These are phyloP conservation scores for Leptodirus hochenwartii DNA, from an alignment of 2,888 invertebrate species.

Conservation along the genomic window DNA sequence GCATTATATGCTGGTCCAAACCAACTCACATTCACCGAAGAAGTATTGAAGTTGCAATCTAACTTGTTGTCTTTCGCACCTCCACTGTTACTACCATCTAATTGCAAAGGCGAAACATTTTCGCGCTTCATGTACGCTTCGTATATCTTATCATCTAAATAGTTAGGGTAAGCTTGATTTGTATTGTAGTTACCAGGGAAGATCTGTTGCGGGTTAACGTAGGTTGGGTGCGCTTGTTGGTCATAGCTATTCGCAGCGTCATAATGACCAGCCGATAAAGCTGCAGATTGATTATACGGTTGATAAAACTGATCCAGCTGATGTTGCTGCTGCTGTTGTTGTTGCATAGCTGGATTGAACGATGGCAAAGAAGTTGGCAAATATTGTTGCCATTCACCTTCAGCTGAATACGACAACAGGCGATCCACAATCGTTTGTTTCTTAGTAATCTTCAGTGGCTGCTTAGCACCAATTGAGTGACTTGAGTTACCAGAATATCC, in stretches of 20 bases:
- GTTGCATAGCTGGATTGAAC: slow-evolving; percentile 6
- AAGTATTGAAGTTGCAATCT: slow-evolving; percentile 11
- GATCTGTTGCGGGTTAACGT: no score
- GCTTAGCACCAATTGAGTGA: slow-evolving; percentile 5
- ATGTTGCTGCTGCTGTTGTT: background rate
- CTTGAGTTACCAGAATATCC: background rate
- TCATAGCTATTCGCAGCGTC: slow-evolving; percentile 3
- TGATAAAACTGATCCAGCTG: background rate
- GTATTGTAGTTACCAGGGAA: slow-evolving; percentile 6
- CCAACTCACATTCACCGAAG: slow-evolving; percentile 15
- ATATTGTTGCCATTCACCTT: slow-evolving; percentile 13
- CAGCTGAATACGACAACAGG: slow-evolving; percentile 19
- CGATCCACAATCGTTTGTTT: slow-evolving; percentile 26
- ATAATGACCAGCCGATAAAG: no score
- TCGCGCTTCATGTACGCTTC: slow-evolving; percentile 8
- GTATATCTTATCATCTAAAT: slow-evolving; percentile 3
- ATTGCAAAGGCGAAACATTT: slow-evolving; percentile 6
- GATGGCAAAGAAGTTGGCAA: no score
- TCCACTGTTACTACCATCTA: slow-evolving; percentile 5
- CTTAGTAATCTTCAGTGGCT: slow-evolving; percentile 10
- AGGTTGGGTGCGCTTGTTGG: slow-evolving; percentile 6
- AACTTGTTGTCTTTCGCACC: slow-evolving; percentile 9
- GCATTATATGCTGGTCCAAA: no score
- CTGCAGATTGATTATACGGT: no score
- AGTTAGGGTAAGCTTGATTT: slow-evolving; percentile 3